Percentiles rank a stretch among this genome's conserved stretches.
Conservation (phyloP, 2,113 vertebrate species). For the Cololabis saira region DNA sequence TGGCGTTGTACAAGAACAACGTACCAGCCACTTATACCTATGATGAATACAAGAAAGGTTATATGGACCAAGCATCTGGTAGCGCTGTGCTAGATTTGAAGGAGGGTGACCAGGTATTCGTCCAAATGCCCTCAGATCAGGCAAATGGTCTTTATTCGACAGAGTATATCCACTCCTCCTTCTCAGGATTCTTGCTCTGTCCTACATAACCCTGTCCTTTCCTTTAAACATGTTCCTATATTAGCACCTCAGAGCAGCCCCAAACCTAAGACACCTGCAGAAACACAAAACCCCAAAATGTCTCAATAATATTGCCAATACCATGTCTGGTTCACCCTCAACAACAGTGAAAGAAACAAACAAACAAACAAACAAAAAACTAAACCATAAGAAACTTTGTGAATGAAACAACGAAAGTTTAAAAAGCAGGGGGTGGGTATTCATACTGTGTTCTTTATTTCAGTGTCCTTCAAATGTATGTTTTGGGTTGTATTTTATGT, state of each 20-base stretch:
- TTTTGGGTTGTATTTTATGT: constrained; percentile 74
- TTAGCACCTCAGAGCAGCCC: constrained; percentile 57
- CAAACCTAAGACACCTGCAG: constrained; percentile 69
- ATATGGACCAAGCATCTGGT: constrained; percentile 98
- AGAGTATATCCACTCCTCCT: constrained; percentile 98
- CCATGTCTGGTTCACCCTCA: constrained; percentile 40
- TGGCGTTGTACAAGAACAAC: constrained; percentile 99
- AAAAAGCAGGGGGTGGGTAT: constrained; percentile 73
- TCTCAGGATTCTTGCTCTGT: constrained; percentile 97
- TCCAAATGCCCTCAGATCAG: constrained; percentile 99
- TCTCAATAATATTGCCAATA: constrained; percentile 38
- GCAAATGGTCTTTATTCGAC: constrained; percentile 98
- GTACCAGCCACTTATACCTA: constrained; percentile 98
- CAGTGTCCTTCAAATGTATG: constrained; percentile 74
- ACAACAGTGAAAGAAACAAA: constrained; percentile 36
- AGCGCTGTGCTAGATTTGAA: constrained; percentile 97
- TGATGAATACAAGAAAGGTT: constrained; percentile 98
- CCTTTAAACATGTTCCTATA: constrained; percentile 54
- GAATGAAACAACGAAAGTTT: constrained; percentile 67
- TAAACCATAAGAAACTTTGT: constrained; percentile 67
- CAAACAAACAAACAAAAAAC: constrained; percentile 35
- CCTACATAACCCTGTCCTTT: constrained; percentile 89
- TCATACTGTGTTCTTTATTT: constrained; percentile 75
- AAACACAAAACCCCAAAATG: constrained; percentile 54
- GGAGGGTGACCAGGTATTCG: constrained; percentile 96